A percentile compares a stretch with the other conserved stretches of the same genome.
These are phyloP conservation scores for Steinernema hermaphroditum DNA, from an alignment of 2,888 invertebrate species.

Conservation along the genomic window DNA sequence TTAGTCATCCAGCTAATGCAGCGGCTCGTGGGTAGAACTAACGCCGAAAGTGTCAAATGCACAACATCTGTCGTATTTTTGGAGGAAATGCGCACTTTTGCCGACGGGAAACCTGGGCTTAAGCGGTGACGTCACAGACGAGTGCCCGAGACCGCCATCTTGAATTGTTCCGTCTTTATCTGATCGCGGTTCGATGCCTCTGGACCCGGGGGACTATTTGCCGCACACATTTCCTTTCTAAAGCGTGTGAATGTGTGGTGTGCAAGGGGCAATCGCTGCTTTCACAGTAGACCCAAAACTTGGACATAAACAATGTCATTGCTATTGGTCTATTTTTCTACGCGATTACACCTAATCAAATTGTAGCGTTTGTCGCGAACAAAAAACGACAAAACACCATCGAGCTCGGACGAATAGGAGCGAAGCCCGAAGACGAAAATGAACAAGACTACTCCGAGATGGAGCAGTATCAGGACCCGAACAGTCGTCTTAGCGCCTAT, in stretches of 20 bases:
- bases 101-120: constrained; percentile 5
- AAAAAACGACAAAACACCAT: constrained; percentile 11
- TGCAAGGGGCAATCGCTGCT: constrained; percentile 2
- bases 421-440: neutral
- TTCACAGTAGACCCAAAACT: neutral
- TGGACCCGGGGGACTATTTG: constrained; percentile 25
- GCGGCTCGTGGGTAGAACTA: neutral
- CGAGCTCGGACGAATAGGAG: constrained; percentile 11
- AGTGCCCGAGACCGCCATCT: constrained; percentile 27
- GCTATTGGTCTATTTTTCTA: neutral
- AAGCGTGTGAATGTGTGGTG: constrained; percentile 12
- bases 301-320: constrained; percentile 21
- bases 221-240: constrained; percentile 22
- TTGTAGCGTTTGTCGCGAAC: constrained; percentile 15
- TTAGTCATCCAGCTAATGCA: constrained; percentile 20
- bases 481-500: constrained; percentile 25
- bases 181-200: constrained; percentile 19
- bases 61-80: constrained; percentile 9
- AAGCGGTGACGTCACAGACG: constrained; percentile 23
- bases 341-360: too few relatives aligned
- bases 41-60: neutral
- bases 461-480: constrained; percentile 23
- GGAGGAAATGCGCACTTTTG: neutral
- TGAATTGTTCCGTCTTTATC: constrained; percentile 27
- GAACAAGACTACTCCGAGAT: constrained; percentile 20